Conservation (phyloP, 2,888 invertebrate genomes). For the Lobophora halterata region DNA sequence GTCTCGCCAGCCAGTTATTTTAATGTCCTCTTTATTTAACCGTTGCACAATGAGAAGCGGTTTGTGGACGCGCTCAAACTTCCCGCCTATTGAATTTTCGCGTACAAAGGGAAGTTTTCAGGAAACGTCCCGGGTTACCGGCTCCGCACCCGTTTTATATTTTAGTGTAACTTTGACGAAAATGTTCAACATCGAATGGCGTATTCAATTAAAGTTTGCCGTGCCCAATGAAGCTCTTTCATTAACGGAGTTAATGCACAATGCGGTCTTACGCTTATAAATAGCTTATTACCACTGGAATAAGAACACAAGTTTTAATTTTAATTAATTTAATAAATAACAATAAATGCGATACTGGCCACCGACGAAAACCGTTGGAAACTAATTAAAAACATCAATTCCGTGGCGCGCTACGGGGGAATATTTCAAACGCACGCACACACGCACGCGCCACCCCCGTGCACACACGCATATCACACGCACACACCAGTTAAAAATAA, state of each 20-base stretch:
- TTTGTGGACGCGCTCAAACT: slow-evolving; percentile 51
- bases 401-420: slow-evolving; percentile 65
- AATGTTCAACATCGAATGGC: slow-evolving; percentile 48
- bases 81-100: slow-evolving; percentile 71
- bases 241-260: slow-evolving; percentile 20
- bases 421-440: slow-evolving; percentile 75
- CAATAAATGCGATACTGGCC: slow-evolving; percentile 63
- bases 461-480: slow-evolving; percentile 49
- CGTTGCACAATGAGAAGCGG: slow-evolving; percentile 51
- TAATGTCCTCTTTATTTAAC: slow-evolving; percentile 49
- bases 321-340: slow-evolving; percentile 53
- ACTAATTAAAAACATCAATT: slow-evolving; percentile 81
- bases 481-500: slow-evolving; percentile 75
- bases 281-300: slow-evolving; percentile 20
- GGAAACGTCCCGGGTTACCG: slow-evolving; percentile 67
- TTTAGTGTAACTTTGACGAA: slow-evolving; percentile 65
- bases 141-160: slow-evolving; percentile 55
- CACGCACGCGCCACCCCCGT: slow-evolving; percentile 48
- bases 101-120: slow-evolving; percentile 73
- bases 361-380: slow-evolving; percentile 74
- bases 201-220: slow-evolving; percentile 56
- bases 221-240: slow-evolving; percentile 24
- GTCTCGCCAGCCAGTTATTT: slow-evolving; percentile 32
- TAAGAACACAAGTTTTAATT: slow-evolving; percentile 26
- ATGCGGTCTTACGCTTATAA: slow-evolving; percentile 22